A percentile compares a stretch with the other conserved stretches of the same genome.
These are phyloP conservation scores for Syrista parreyssii DNA, from an alignment of 2,888 invertebrate genomes.

Conservation along the genomic window DNA sequence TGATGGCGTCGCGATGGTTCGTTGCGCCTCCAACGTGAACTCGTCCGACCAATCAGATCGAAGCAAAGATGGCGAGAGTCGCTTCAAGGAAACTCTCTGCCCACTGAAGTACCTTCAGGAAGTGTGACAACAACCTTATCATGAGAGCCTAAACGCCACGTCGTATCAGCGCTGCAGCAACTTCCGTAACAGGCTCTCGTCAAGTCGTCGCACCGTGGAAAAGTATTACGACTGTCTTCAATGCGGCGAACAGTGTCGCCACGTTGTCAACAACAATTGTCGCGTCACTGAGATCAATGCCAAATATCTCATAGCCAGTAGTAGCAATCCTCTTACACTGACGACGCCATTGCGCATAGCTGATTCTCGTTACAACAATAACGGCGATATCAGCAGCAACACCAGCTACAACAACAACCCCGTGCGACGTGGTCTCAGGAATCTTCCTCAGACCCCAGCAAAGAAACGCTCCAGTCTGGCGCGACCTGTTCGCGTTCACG, in stretches of 20 bases:
- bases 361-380: neutral
- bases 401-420: neutral
- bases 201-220: slow-evolving; percentile 39
- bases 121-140: slow-evolving; percentile 82
- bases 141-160: slow-evolving; percentile 37
- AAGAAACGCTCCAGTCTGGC: slow-evolving; percentile 58
- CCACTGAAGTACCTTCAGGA: slow-evolving; percentile 95
- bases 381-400: neutral
- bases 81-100: slow-evolving; percentile 81
- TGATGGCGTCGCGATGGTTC: slow-evolving; percentile 93
- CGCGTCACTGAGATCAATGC: slow-evolving; percentile 1
- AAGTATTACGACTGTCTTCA: slow-evolving; percentile 62
- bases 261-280: slow-evolving; percentile 40
- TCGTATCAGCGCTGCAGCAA: slow-evolving; percentile 38
- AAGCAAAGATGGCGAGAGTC: slow-evolving; percentile 58
- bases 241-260: slow-evolving; percentile 61
- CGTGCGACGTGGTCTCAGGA: neutral
- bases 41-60: slow-evolving; percentile 48
- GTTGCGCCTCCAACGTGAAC: slow-evolving; percentile 87
- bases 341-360: neutral
- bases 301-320: slow-evolving; percentile 50
- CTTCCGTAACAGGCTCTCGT: neutral
- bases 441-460: slow-evolving; percentile 44
- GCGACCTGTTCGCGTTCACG: slow-evolving; percentile 58
- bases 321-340: slow-evolving; percentile 15